These are phyloP conservation scores for Sander lucioperca DNA, from an alignment of 2,113 vertebrate genomes.

Conservation along the genomic window DNA sequence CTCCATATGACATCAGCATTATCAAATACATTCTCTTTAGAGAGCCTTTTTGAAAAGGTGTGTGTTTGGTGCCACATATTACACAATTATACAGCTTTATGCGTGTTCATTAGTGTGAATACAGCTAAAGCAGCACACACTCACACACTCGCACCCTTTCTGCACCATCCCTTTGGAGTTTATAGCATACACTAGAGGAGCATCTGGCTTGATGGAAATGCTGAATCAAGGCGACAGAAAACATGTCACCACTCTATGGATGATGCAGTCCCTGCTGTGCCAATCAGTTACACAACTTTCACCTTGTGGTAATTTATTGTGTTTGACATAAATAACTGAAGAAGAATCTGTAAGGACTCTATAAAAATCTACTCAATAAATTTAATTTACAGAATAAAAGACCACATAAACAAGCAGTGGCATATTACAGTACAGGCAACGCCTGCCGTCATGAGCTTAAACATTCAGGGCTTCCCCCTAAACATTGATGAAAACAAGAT, in stretches of 20 bases:
- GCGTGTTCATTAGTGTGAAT: neutral
- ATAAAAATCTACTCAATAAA: neutral
- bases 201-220: conserved; percentile 32
- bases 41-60: neutral
- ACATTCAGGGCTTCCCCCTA: neutral
- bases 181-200: neutral
- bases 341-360: neutral
- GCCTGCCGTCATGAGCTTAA: neutral
- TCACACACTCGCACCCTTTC: neutral
- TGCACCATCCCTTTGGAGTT: conserved; percentile 1
- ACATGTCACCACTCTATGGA: conserved; percentile 30
- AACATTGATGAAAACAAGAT: neutral
- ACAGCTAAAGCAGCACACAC: neutral
- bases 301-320: conserved; percentile 26
- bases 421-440: neutral
- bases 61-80: neutral
- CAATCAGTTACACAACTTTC: conserved; percentile 39
- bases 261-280: conserved; percentile 39
- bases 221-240: conserved; percentile 53
- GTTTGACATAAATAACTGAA: conserved; percentile 16
- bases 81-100: neutral
- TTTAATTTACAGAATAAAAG: neutral
- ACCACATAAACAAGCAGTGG: neutral
- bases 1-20: neutral
- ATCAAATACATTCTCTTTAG: neutral